A percentile compares a stretch with the other conserved stretches of the same genome.
phyloP scores from a whole-genome alignment of 92 coral and sea anemone genomes.

The Pocillopora meandrina region DNA sequence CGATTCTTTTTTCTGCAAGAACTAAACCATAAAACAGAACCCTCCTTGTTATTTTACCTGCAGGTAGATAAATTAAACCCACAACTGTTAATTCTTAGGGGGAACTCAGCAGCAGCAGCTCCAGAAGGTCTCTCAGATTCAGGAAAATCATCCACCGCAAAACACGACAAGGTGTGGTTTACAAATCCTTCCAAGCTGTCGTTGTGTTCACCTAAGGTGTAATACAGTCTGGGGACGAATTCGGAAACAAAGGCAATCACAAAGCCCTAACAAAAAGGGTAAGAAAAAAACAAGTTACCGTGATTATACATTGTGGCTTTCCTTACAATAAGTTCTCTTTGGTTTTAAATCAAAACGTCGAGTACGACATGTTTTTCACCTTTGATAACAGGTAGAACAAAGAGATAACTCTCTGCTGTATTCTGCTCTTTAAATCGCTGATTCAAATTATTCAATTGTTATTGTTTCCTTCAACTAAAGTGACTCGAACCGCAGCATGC shows the following conservation, averaged over 20 bases:
- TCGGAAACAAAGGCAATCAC: constrained; percentile 97
- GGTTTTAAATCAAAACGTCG: too few species aligned
- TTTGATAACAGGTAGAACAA: too few species aligned
- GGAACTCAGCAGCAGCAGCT: constrained; percentile 4
- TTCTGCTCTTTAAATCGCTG: too few species aligned
- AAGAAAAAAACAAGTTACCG: neutral
- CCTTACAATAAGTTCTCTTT: too few species aligned
- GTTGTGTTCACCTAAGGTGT: constrained; percentile 61
- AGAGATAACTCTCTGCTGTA: too few species aligned
- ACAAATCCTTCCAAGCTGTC: constrained; percentile 77
- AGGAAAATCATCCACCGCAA: constrained; percentile 64
- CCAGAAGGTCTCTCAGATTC: constrained; percentile 48
- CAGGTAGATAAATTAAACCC: constrained; percentile 79
- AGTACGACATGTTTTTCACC: too few species aligned
- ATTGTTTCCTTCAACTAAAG: too few species aligned
- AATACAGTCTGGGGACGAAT: constrained; percentile 93
- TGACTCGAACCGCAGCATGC: too few species aligned
- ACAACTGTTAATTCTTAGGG: constrained; percentile 72
- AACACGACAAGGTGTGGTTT: constrained; percentile 85
- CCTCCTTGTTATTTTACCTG: constrained; percentile 52
- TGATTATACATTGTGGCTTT: neutral
- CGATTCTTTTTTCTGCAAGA: too few species aligned
- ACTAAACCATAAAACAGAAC: too few species aligned
- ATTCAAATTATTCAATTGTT: too few species aligned
- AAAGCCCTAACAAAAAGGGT: constrained; percentile 64